Evolutionary conservation across 2,113 vertebrate species (phyloP).

Genomic region (Regulus satrapa): DNA sequence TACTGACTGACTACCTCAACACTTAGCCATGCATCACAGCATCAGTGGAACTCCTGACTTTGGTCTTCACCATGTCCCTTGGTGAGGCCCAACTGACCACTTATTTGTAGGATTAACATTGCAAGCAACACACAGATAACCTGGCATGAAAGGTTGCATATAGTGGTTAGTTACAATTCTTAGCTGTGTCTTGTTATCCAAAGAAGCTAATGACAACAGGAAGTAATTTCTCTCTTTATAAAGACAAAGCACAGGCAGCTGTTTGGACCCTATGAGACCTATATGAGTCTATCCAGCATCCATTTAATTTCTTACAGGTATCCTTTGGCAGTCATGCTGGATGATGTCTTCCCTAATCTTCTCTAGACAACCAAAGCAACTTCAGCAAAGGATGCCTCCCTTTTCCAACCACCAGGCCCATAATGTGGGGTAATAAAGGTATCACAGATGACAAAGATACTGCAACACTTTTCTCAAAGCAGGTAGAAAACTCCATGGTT

Average conservation of each 20-base stretch:
- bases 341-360: neutral
- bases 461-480: neutral
- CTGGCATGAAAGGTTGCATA: neutral
- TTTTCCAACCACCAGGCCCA: neutral
- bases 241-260: neutral
- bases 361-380: neutral
- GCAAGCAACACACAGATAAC: neutral
- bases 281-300: neutral
- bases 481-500: neutral
- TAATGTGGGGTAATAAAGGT: neutral
- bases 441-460: neutral
- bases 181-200: neutral
- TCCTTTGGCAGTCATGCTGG: neutral
- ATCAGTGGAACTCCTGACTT: neutral
- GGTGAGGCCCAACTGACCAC: neutral
- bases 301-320: neutral
- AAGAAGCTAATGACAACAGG: neutral
- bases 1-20: neutral
- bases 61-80: neutral
- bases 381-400: neutral
- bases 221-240: neutral
- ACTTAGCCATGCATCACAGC: neutral
- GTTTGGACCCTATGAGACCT: neutral
- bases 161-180: neutral
- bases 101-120: neutral